Conservation (phyloP, 2,113 vertebrate species). For the Athene cunicularia region DNA sequence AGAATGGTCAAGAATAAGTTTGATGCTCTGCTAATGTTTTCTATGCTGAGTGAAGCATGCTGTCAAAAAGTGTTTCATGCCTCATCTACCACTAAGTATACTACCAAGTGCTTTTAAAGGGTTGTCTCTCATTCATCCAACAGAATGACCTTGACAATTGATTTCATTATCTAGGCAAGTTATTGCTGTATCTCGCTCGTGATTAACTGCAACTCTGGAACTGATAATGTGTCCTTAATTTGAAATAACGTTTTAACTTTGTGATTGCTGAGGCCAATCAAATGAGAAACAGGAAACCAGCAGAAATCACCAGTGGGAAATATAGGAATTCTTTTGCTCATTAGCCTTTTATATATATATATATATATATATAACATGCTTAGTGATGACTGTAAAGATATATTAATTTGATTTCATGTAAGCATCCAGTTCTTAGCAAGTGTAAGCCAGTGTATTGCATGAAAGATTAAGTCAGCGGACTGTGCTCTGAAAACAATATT, state of each 20-base stretch:
- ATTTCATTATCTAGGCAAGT: conserved; percentile 3
- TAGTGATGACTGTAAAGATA: not conserved
- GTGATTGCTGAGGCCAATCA: not conserved
- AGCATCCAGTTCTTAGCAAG: not conserved
- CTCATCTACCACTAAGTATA: not conserved
- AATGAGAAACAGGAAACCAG: not conserved
- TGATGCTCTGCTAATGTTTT: not conserved
- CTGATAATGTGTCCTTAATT: not conserved
- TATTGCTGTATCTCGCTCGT: not conserved
- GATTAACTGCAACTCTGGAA: not conserved
- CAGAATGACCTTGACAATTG: not conserved
- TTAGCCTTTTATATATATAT: not conserved
- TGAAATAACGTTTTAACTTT: not conserved
- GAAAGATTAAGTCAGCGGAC: not conserved
- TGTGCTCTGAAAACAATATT: not conserved
- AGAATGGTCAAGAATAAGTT: not conserved
- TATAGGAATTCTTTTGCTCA: not conserved
- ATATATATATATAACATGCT: too few species aligned
- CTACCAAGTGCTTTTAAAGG: not conserved
- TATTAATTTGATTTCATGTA: not conserved
- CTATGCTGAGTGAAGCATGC: not conserved
- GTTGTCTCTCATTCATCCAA: not conserved
- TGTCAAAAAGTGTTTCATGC: conserved; percentile 22
- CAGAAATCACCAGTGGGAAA: not conserved
- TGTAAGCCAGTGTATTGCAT: not conserved